These are phyloP conservation scores for Alethe castanea DNA, from an alignment of 2,113 vertebrate species.

Conservation along the genomic window DNA sequence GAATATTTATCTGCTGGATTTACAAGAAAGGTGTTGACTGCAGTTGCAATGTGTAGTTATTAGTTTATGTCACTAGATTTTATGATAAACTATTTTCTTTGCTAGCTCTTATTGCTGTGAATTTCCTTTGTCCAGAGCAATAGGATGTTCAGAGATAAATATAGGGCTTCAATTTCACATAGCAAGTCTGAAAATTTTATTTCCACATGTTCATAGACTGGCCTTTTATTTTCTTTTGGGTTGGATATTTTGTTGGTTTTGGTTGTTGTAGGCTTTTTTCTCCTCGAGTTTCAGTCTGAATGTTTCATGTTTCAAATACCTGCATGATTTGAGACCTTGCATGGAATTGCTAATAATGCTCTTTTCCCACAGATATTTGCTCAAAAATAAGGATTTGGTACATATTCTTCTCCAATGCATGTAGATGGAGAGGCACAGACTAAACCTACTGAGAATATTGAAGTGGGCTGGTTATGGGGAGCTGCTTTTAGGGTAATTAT, in stretches of 20 bases:
- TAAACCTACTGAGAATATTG: neutral
- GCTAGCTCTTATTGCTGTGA: neutral
- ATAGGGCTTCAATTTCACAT: neutral
- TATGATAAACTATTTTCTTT: neutral
- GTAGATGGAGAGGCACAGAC: neutral
- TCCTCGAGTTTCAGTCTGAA: neutral
- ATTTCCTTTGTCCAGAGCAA: neutral
- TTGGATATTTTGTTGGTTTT: neutral
- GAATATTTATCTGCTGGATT: neutral
- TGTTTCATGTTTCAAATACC: neutral
- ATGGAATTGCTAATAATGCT: neutral
- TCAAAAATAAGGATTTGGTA: neutral
- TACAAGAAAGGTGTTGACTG: neutral
- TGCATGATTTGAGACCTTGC: neutral
- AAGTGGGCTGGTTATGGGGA: neutral
- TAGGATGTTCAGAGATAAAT: neutral
- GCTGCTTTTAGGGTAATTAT: neutral
- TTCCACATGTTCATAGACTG: neutral
- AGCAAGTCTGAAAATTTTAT: neutral
- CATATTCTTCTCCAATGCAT: neutral
- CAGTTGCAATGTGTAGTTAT: neutral
- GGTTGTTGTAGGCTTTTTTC: rapidly evolving
- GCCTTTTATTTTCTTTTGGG: neutral
- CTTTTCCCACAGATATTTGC: neutral
- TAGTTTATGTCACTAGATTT: neutral